phyloP scores from a whole-genome alignment of 2,113 vertebrate genomes.

The Chaetodon auriga region DNA sequence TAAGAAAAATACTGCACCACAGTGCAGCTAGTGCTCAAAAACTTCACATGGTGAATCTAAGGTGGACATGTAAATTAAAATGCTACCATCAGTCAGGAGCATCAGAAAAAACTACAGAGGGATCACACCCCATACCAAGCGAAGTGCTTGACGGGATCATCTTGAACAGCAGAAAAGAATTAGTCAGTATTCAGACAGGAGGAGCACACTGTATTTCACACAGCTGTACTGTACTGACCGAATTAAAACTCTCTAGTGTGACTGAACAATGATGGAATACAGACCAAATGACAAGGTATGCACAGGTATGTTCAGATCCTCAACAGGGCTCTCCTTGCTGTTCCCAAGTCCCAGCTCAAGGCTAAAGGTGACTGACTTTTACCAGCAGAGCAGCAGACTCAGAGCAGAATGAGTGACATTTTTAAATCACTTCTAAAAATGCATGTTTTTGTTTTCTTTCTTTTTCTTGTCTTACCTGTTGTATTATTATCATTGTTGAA shows the following conservation, averaged over 20 bases:
- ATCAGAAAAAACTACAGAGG: not conserved
- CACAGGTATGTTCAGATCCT: no score
- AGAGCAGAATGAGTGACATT: no score
- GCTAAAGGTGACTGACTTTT: no score
- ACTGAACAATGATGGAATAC: not conserved
- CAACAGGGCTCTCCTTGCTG: no score
- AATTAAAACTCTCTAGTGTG: not conserved
- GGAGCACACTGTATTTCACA: not conserved
- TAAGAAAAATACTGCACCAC: not conserved
- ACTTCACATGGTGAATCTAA: not conserved
- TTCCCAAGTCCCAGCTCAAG: no score
- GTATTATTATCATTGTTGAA: no score
- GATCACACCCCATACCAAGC: slow-evolving; percentile 17
- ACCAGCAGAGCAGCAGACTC: no score
- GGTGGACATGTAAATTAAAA: not conserved
- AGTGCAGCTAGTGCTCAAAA: not conserved
- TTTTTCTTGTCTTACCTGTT: no score
- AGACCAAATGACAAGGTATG: no score
- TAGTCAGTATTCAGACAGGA: slow-evolving; percentile 30
- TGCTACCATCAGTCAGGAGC: not conserved
- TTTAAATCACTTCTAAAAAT: no score
- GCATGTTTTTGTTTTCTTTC: no score
- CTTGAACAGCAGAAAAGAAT: slow-evolving; percentile 46
- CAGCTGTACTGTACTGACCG: not conserved
- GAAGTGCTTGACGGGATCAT: slow-evolving; percentile 54